Evolutionary conservation across 2,888 invertebrate genomes (phyloP), one percentile per base, ranked within the genome.

Genomic region (Tuberolachnus salignus): DNA sequence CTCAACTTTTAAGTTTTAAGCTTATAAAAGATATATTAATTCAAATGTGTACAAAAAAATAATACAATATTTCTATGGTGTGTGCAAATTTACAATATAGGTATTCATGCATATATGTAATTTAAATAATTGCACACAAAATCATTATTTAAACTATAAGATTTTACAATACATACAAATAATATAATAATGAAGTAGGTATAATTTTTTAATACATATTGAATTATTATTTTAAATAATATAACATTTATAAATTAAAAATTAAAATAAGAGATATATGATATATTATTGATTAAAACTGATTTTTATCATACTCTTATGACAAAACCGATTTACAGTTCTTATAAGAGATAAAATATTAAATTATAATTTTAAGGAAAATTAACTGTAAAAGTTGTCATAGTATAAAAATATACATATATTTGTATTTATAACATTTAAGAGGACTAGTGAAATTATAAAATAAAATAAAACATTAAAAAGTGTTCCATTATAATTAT

Each of bases 111-210:
- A 73, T 63, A 73, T 23, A 73, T 6, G 1, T 53, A 53, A 63
- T 73, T 73, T 53, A 21, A 64, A 63, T 42, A 73, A 64, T 63
- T 34, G 16, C 63, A 73, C 73, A 73, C 73, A 73, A 61, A 72
- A 59, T 61, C 6, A 49, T 64, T 21, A 3, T 61, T 72, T 26
- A 49, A 11, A 61, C 42, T 63, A 42, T 51, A 51, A 51, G 11
- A 44, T 42, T 59, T 46, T 26, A 57, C 13, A 59, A 26, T 61
- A 49, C 49, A 21, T n/a, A 42, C 10, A 42, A 14, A 6, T 4
- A 34, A 34, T 34, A 34, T 34, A 34, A 34, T 42, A 16, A 42
- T 44, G 53, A 55, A 8, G n/a, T 19, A 26, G 61, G 6, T 72
- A 72, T 16, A 73, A 73, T 51, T 63, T 63, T 73, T 63, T 42